phyloP scores from a whole-genome alignment of 2,888 invertebrate genomes.

The Yponomeuta cagnagella region DNA sequence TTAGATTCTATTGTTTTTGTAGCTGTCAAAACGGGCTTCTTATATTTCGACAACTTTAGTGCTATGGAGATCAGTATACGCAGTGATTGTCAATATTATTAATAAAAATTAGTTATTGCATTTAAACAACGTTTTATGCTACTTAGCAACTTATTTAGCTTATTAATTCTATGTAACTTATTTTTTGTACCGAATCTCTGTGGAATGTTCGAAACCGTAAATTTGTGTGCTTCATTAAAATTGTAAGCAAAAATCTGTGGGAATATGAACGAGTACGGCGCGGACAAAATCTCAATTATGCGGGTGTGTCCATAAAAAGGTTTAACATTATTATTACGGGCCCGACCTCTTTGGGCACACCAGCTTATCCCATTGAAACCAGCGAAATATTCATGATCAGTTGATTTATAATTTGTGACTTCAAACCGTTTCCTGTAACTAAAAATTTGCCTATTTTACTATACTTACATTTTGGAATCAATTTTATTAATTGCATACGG shows the following conservation, averaged over 20 bases:
- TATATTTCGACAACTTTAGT: no score
- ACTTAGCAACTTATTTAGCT: no score
- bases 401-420: neutral
- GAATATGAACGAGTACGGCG: conserved; percentile 20
- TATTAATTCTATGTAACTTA: no score
- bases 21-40: no score
- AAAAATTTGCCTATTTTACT: neutral
- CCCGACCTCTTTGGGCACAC: neutral
- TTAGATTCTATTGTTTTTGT: no score
- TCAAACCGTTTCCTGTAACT: neutral
- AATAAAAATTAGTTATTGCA: no score
- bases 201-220: conserved; percentile 1
- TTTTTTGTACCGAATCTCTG: neutral
- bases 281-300: conserved; percentile 29
- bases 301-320: conserved; percentile 39
- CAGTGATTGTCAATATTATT: no score
- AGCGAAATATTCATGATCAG: neutral
- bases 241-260: conserved; percentile 21
- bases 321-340: conserved; percentile 31
- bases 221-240: conserved; percentile 19
- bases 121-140: no score
- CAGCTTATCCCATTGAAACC: neutral
- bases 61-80: no score
- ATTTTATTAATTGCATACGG: no score
- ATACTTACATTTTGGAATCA: no score